Evolutionary conservation across 2,113 vertebrate genomes (phyloP), one percentile per base, ranked within the genome.

Genomic region (Machaerirhynchus nigripectus): DNA sequence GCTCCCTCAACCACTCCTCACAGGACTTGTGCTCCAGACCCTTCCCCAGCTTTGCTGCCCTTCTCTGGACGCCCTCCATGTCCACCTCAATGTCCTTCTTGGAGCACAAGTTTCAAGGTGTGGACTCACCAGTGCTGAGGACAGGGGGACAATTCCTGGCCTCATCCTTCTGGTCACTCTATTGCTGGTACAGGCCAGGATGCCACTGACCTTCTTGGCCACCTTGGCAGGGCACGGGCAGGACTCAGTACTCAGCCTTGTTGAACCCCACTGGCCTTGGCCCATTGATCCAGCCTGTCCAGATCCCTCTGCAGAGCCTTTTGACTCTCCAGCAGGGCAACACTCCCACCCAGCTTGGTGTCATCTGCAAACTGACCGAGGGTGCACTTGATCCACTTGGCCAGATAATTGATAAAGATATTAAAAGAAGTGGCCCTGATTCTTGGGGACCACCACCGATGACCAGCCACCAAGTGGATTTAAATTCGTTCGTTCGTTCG

Each of bases 71-170:
- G 10, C 26, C 4, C 31, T 57, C 17, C 6, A 42, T n/a, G n/a
- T n/a, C 27, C 27, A 37, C 4, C 15, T 64, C 26, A 15, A 1
- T 33, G 28, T 18, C 13, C 9, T 40, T 47, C 28, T 57, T 65
- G 31, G 21, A 27, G 13, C 33, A 44, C 31, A 57, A 5, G 18
- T 28, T 78, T 63, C 24, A 23, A 53, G 40, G 13, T 49, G 17
- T 3, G 2, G 4, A 27, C 26, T 49, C 27, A 44, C 6, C 22
- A 50, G 12, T 37, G 18, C 37, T 0, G 0, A 44, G 17, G 6
- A 33, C 26, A 16, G 35, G 12, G 12, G 5, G 3, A 20, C 6
- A 27, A 19, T 50, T 42, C 14, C 30, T 65, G 8, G 2, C 18
- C 37, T 37, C 27, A 1, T 57, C 31, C 73, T 60, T 7, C 27